Conservation (phyloP, 2,888 invertebrate genomes). For the Parnassius smintheus region DNA sequence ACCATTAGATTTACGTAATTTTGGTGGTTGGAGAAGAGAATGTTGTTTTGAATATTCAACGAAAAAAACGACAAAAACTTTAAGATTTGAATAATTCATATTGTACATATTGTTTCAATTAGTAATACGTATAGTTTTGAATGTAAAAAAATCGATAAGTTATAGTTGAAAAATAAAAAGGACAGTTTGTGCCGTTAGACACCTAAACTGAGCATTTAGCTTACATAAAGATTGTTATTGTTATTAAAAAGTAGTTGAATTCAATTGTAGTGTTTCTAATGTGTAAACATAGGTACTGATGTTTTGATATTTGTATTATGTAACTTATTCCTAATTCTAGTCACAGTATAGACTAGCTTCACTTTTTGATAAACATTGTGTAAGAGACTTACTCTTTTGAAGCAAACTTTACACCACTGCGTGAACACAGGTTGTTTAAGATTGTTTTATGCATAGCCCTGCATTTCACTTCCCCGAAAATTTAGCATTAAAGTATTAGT, state of each 20-base stretch:
- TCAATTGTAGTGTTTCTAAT: conserved; percentile 56
- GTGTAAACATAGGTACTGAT: conserved; percentile 46
- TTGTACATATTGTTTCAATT: no score
- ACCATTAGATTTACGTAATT: neutral
- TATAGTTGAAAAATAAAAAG: no score
- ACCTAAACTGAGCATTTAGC: neutral
- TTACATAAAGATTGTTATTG: conserved; percentile 34
- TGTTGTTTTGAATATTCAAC: no score
- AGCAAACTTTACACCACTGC: conserved; percentile 29
- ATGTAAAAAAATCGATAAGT: no score
- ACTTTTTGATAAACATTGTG: conserved; percentile 47
- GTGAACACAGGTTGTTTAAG: conserved; percentile 29
- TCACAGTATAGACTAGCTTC: conserved; percentile 75
- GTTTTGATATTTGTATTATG: conserved; percentile 59
- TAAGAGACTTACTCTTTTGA: conserved; percentile 30
- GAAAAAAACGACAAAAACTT: no score
- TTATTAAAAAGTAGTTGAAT: conserved; percentile 38
- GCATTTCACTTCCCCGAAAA: conserved; percentile 75
- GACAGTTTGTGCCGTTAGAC: no score
- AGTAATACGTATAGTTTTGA: no score
- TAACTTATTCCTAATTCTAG: conserved; percentile 79
- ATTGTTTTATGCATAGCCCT: conserved; percentile 42
- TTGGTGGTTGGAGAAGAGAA: no score
- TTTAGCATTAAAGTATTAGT: conserved; percentile 68
- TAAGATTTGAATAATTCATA: no score